Evolutionary conservation across 2,113 vertebrate species (phyloP), one percentile per base, ranked within the genome.

Genomic region (Lucifuga dentata): DNA sequence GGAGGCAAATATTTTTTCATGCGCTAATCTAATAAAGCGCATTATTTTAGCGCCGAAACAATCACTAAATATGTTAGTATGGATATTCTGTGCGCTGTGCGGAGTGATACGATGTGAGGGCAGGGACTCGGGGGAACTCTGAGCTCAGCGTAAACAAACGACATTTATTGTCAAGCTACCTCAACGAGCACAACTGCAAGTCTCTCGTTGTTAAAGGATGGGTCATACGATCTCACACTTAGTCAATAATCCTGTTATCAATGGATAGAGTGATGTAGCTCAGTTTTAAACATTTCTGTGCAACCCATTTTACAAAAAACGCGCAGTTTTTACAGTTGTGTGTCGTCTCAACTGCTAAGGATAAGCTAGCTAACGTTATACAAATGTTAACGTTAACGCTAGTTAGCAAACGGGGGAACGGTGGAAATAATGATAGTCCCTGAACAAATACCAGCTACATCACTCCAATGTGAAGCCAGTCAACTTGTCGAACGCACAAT

Each of bases 81-180:
- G 17, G 23, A 19, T 44, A 50, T 49, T 33, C 21, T 43, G 20
- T 24, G 44, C 63, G 24, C 43, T 5, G 63, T 62, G 91, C 91
- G 91, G 90, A 92, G 76, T 82, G 81, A 91, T 91, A 91, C 74
- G 41, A 21, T n/a, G 65, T 67, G 39, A 43, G n/a, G 70, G 52
- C 52, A 61, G 21, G 21, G 64, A 65, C 62, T 82, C 4, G 39
- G 44, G 61, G 43, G 64, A 83, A 83, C 32, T 75, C 36, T 71
- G 65, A 71, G 76, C 76, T 73, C 78, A 78, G 84, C 86, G 76
- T 87, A 90, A 88, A 90, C 87, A 91, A 91, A 88, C 83, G 78
- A 48, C 82, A 90, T 61, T 87, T 74, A 87, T 80, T 80, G 80
- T 85, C 32, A 73, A 83, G 74, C 77, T 32, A 3, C 77, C 15